Base-by-base conservation (phyloP, 2,888 invertebrate genomes). In the Ormia ochracea region DNA sequence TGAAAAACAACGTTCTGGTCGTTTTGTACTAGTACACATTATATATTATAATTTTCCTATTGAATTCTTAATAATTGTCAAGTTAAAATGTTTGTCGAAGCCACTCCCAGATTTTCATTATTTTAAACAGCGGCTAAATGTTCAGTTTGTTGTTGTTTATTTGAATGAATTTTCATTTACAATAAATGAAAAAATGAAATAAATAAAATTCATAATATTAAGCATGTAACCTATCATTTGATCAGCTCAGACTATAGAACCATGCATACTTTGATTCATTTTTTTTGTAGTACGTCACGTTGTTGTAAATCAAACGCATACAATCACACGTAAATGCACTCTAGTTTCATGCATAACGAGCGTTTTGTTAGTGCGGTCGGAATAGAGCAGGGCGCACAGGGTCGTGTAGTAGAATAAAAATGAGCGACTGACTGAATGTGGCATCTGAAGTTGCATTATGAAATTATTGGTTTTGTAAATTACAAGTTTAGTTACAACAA, bases 381-480 rank as follows among this genome's bases (percentile, higher is more conserved):
- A 19, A 43, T 63, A 63, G 72, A 72, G 72, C 50, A 43, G 41
- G 56, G 58, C 45, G 58, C 12, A 14, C 50, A 17, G 48, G 28
- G 41, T 66, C 58, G 74, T 74, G 31, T 63, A 69, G 69, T 76
- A 50, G 63, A 76, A 63, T 70, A 48, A 76, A 68, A 33, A n/a
- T 54, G 48, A 50, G 14, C 21, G 66, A 54, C n/a, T 41, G 52
- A 38, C 41, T 75, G 74, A 61, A 56, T 63, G 69, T 48, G 48
- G 70, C 75, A 80, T 80, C 75, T 76, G 75, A 54, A 76, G 80
- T 80, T 80, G 80, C 80, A 72, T 80, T 75, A 72, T 72, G 41
- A 80, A 76, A 80, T 80, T 80, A 80, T 80, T 72, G 80, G 80
- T 72, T 76, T 80, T 76, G 80, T 61, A 72, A 80, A 80, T 80